Conservation (phyloP, 1,140 invertebrate genomes). For the Drosophila parvula region DNA sequence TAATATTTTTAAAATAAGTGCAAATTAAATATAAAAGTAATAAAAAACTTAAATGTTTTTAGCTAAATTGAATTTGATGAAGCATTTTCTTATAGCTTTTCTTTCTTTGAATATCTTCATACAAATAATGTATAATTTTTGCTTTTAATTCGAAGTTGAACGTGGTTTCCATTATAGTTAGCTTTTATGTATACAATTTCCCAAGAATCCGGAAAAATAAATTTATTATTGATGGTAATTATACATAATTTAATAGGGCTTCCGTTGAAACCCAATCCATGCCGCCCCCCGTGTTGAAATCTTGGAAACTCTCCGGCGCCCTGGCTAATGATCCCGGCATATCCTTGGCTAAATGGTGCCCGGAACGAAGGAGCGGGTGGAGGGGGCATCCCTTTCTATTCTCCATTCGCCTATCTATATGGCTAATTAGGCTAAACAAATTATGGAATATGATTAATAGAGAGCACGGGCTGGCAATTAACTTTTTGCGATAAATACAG, state of each 20-base stretch:
- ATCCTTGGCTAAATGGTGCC: not conserved
- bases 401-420: constrained; percentile 11
- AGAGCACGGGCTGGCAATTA: constrained; percentile 72
- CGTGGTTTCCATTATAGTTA: not conserved
- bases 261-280: constrained; percentile 7
- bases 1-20: no score
- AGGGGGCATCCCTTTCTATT: not conserved
- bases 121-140: not conserved
- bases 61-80: no score
- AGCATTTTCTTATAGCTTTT: no score
- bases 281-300: not conserved
- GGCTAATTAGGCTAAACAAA: constrained; percentile 78
- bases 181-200: not conserved
- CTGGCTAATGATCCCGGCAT: constrained; percentile 20
- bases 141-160: not conserved
- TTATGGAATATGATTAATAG: constrained; percentile 77
- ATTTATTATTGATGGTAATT: constrained; percentile 1
- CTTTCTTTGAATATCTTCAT: no score
- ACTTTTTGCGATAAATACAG: constrained; percentile 68
- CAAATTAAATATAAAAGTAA: no score
- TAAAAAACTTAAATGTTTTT: no score
- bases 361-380: not conserved
- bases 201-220: not conserved
- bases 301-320: constrained; percentile 3
- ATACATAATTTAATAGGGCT: not conserved